Base-by-base conservation (phyloP, 2,113 vertebrate species). In the Cryptoleucopteryx plumbea region DNA sequence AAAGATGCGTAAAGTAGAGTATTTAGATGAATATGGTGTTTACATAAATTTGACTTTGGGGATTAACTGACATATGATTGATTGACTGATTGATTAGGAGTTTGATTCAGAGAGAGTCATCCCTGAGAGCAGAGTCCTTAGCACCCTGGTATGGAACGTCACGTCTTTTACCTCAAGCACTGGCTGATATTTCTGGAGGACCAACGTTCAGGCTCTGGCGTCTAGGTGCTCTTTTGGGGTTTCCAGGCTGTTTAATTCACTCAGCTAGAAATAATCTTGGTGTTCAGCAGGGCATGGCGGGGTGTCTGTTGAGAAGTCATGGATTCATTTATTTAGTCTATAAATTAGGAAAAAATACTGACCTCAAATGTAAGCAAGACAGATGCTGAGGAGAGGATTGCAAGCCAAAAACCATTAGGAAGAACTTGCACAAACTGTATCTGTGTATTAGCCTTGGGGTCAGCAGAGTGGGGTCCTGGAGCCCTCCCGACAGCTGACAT, bases 321-420 rank as follows among this genome's bases (percentile, higher is more conserved):
- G 40, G 74, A 82, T 95, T 90, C 67, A 82, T 96, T 93, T 96
- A 90, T 94, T 96, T 93, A 65, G 73, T 48, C 71, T 70, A 85
- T 90, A 91, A 97, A 96, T 95, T 72, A 91, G 70, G 43, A 90
- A 82, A 84, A 95, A 87, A 90, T 73, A 82, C 71, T 53, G 32
- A 43, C 85, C 62, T 88, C 74, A 45, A 66, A 70, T 62, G 48
- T 88, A 86, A 96, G 90, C 79, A 80, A 90, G 79, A 86, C 93
- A 97, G 94, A 92, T 91, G 90, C 82, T 16, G 66, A 91, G 74
- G 66, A 92, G n/a, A 80, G 58, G 31, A 42, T 9, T 80, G 67
- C 36, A 86, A 90, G 93, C 93, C 94, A 95, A 95, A 90, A 93
- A 27, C 34, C 66, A 93, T 96, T 91, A 94, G 80, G 47, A 95